Conservation (phyloP, 2,888 invertebrate species). For the Aricia artaxerxes region DNA sequence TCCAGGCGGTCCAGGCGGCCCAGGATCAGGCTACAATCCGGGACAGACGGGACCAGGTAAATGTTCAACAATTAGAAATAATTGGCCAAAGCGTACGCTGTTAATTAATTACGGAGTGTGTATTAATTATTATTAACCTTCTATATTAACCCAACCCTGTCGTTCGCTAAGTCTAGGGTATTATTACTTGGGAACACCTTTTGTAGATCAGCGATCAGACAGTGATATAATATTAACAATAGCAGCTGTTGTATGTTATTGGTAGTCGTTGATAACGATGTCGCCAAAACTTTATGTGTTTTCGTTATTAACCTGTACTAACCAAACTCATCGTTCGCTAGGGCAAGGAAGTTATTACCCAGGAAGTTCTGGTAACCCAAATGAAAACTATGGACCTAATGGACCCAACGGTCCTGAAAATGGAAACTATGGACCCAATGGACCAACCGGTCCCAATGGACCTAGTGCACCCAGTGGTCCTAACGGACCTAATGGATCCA, state of each 20-base stretch:
- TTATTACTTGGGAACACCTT: too few relatives aligned
- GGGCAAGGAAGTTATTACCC: background rate
- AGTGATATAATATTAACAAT: too few relatives aligned
- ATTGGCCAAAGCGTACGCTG: too few relatives aligned
- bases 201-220: too few relatives aligned
- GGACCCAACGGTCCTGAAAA: constrained; percentile 55
- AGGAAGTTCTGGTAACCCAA: background rate
- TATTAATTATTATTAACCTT: too few relatives aligned
- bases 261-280: too few relatives aligned
- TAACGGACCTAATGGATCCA: constrained; percentile 45
- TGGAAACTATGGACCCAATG: constrained; percentile 48
- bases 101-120: too few relatives aligned
- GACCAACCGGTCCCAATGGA: constrained; percentile 42
- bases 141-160: too few relatives aligned
- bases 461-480: constrained; percentile 48
- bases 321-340: background rate
- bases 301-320: background rate
- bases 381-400: constrained; percentile 48
- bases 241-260: too few relatives aligned
- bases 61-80: background rate
- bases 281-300: background rate
- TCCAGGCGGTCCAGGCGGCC: background rate
- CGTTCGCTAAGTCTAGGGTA: too few relatives aligned
- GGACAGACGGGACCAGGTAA: background rate
- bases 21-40: background rate